Conservation (phyloP, 1,140 invertebrate species). For the Drosophila prosaltans region DNA sequence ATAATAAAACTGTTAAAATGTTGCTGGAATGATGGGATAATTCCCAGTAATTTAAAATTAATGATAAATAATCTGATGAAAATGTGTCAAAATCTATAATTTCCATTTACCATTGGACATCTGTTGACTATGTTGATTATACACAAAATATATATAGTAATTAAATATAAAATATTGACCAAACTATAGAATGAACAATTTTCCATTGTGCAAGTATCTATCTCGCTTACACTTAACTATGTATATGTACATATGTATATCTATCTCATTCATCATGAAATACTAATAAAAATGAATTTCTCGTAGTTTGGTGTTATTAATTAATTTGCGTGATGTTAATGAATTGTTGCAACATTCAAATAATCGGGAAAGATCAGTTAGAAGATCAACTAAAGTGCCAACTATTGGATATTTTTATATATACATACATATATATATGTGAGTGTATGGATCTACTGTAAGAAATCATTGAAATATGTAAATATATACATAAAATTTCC, state of each 20-base stretch:
- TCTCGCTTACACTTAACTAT: not conserved
- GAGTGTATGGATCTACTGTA: not conserved
- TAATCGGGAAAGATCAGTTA: not conserved
- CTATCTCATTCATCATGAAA: conserved; percentile 1
- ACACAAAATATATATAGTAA: not conserved
- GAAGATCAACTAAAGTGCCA: not conserved
- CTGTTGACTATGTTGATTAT: not conserved
- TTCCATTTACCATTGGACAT: not conserved
- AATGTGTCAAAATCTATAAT: not conserved
- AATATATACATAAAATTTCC: conserved; percentile 9
- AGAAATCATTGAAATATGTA: not conserved
- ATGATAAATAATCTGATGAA: not conserved
- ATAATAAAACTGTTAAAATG: no score
- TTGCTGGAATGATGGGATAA: no score
- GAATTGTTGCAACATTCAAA: conserved; percentile 49
- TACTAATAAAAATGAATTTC: conserved; percentile 34
- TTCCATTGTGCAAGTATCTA: not conserved
- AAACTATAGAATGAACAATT: not conserved
- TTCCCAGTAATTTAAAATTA: no score
- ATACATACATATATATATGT: conserved; percentile 17
- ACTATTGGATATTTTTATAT: conserved; percentile 3
- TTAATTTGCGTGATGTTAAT: conserved; percentile 72
- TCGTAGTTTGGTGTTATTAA: conserved; percentile 79
- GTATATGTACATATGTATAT: not conserved
- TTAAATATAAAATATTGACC: not conserved